Conservation (phyloP, 2,797 vertebrate species). For the Clarias pachynema region DNA sequence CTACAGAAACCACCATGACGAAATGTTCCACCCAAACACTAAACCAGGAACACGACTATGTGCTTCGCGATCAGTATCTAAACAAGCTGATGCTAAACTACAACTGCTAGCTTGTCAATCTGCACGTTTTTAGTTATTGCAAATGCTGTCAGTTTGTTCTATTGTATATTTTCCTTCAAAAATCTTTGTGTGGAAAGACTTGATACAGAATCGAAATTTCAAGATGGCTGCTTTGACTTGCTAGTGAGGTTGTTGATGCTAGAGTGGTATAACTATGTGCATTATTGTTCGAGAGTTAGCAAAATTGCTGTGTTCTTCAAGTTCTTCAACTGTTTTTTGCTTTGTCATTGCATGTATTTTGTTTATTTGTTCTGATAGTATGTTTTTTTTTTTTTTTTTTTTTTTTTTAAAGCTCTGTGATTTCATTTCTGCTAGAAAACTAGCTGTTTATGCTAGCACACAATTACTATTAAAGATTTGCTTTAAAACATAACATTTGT, state of each 20-base stretch:
- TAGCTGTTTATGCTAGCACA: background rate
- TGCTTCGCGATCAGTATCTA: too few species aligned
- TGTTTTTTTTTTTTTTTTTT: background rate
- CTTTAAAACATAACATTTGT: too few species aligned
- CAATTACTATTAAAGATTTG: background rate
- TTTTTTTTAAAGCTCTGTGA: background rate
- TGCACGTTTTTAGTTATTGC: background rate
- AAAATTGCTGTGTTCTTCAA: too few species aligned
- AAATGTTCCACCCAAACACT: background rate
- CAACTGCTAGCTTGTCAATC: too few species aligned
- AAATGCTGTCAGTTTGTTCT: background rate
- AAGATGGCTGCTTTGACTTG: background rate
- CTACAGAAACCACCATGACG: background rate
- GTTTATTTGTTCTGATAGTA: too few species aligned
- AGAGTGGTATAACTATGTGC: too few species aligned
- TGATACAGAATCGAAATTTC: background rate
- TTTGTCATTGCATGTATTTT: too few species aligned
- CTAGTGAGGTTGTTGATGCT: too few species aligned
- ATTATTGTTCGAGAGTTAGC: too few species aligned
- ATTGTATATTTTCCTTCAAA: background rate
- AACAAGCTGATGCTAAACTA: too few species aligned
- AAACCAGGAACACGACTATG: background rate
- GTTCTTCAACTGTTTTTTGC: too few species aligned
- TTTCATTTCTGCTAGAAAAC: background rate
- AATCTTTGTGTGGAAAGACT: background rate